A percentile compares a stretch with the other conserved stretches of the same genome.
phyloP scores from a whole-genome alignment of 2,888 invertebrate genomes.

The Zhengitettix transpicula region DNA sequence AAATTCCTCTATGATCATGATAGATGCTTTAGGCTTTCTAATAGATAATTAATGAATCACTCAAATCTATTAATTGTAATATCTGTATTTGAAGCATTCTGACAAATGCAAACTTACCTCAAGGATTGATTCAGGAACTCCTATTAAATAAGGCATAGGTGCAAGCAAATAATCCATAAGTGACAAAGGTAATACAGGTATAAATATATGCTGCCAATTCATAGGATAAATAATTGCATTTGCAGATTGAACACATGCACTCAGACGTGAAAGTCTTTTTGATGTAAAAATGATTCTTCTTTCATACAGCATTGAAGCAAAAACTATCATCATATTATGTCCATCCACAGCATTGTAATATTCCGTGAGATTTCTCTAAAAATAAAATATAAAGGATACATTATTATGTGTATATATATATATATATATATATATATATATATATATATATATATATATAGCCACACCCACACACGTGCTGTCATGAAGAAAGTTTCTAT shows the following conservation, averaged over 20 bases:
- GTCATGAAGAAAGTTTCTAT: too few relatives aligned
- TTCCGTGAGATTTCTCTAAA: slow-evolving; percentile 84
- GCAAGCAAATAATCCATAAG: slow-evolving; percentile 81
- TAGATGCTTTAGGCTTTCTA: too few relatives aligned
- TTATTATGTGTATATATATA: too few relatives aligned
- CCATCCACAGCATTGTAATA: slow-evolving; percentile 95
- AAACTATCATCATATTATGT: slow-evolving; percentile 87
- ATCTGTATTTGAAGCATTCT: not conserved
- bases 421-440: too few relatives aligned
- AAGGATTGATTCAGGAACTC: slow-evolving; percentile 75
- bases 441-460: too few relatives aligned
- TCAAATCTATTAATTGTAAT: not conserved
- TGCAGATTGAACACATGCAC: slow-evolving; percentile 86
- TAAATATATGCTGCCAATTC: slow-evolving; percentile 98
- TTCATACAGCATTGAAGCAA: slow-evolving; percentile 90
- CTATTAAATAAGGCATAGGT: slow-evolving; percentile 96
- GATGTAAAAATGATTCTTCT: slow-evolving; percentile 87
- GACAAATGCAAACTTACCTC: slow-evolving; percentile 34
- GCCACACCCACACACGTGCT: too few relatives aligned
- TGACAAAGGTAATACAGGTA: slow-evolving; percentile 81
- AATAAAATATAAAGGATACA: slow-evolving; percentile 26
- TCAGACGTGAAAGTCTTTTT: slow-evolving; percentile 70
- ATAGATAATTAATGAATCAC: too few relatives aligned
- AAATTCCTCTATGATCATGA: too few relatives aligned
- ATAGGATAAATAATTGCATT: slow-evolving; percentile 92